These are phyloP conservation scores for Hydra vulgaris DNA, from an alignment of 30 jellyfish, hydroid and myxozoan species.

Conservation along the genomic window DNA sequence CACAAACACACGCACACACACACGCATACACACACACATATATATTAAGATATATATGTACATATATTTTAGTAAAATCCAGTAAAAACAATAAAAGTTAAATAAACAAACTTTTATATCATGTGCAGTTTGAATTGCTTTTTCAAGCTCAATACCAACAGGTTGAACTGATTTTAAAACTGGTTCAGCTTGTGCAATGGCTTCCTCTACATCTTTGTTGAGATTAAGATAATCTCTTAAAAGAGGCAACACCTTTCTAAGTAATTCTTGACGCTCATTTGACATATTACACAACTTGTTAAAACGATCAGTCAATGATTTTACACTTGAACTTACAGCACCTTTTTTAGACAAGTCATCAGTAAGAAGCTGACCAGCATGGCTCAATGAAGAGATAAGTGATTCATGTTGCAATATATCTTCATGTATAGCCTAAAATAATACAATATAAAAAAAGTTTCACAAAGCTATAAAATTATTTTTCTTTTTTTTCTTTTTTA, in stretches of 20 bases:
- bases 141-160: conserved; percentile 43
- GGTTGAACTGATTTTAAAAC: conserved; percentile 42
- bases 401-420: conserved; percentile 77
- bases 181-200: conserved; percentile 49
- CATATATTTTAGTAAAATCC: not conserved
- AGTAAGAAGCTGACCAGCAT: conserved; percentile 46
- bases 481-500: no score
- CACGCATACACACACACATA: no score
- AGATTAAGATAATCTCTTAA: conserved; percentile 42
- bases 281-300: conserved; percentile 39
- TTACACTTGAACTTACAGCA: conserved; percentile 21
- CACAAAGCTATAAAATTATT: not conserved
- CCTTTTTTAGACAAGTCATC: conserved; percentile 48
- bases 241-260: conserved; percentile 46
- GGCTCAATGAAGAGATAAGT: conserved; percentile 31
- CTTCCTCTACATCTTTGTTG: conserved; percentile 41
- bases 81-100: not conserved
- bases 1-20: no score
- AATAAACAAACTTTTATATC: conserved; percentile 43
- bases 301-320: conserved; percentile 75
- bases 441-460: not conserved
- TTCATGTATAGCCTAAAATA: conserved; percentile 56
- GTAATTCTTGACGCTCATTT: conserved; percentile 44
- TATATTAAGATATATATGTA: no score
- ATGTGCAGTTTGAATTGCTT: conserved; percentile 11